These are phyloP conservation scores for Pomacea canaliculata DNA, from an alignment of 2,888 invertebrate genomes.

Conservation along the genomic window DNA sequence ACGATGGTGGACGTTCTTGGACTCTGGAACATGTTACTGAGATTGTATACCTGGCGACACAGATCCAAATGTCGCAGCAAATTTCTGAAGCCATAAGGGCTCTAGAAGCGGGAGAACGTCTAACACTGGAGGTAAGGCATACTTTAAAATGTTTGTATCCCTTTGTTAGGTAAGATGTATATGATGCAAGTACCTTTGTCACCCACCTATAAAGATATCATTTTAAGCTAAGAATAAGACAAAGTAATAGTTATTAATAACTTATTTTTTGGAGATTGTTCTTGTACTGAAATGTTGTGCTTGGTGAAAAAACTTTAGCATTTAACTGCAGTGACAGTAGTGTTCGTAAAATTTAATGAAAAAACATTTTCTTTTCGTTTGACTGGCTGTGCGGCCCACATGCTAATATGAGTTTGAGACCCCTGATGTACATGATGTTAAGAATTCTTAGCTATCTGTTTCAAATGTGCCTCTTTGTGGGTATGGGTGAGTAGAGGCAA, in stretches of 20 bases:
- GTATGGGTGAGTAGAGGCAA: background rate
- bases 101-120: constrained; percentile 53
- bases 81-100: constrained; percentile 53
- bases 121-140: constrained; percentile 53
- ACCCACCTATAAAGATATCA: no score
- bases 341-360: no score
- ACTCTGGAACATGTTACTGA: constrained; percentile 65
- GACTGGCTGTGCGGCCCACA: no score
- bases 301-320: no score
- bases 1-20: constrained; percentile 51
- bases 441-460: no score
- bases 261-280: no score
- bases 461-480: background rate
- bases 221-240: no score
- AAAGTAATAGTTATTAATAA: no score
- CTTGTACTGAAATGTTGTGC: no score
- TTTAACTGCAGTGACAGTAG: no score
- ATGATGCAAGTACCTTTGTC: background rate
- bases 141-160: background rate
- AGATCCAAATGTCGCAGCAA: constrained; percentile 61
- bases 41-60: constrained; percentile 62
- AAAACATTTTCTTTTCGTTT: no score
- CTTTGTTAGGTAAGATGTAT: background rate
- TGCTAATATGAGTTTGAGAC: no score
- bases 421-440: background rate